These are phyloP conservation scores for Sebastes cheni DNA, from an alignment of 2,797 vertebrate genomes.

Conservation along the genomic window DNA sequence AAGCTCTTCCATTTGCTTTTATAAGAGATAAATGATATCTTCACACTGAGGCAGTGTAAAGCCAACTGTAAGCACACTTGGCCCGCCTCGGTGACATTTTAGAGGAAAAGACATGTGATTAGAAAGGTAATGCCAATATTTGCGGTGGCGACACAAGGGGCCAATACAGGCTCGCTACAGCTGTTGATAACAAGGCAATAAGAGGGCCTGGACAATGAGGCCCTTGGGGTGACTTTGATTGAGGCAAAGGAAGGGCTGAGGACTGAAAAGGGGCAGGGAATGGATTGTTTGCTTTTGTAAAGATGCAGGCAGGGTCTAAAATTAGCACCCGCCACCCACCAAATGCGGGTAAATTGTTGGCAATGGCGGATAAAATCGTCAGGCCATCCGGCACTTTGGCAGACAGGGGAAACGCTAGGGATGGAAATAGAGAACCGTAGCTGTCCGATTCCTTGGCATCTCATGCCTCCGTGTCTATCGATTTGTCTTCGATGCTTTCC, in stretches of 20 bases:
- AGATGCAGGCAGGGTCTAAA: conserved; percentile 15
- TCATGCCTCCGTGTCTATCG: no score
- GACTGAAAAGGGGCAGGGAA: conserved; percentile 33
- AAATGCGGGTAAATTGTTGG: no score
- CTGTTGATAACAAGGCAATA: conserved; percentile 76
- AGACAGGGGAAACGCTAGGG: no score
- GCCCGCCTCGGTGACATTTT: conserved; percentile 64
- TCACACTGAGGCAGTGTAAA: conserved; percentile 24
- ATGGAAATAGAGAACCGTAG: no score
- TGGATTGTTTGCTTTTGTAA: conserved; percentile 49
- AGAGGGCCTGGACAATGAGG: conserved; percentile 63
- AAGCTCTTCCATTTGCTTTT: conserved; percentile 55
- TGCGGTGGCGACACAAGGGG: conserved; percentile 64
- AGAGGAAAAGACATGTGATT: conserved; percentile 63
- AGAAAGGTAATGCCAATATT: conserved; percentile 73
- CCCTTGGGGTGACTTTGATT: conserved; percentile 72
- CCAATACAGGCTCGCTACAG: conserved; percentile 52
- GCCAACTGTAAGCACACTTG: conserved; percentile 48
- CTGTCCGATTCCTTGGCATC: no score
- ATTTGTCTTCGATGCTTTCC: no score
- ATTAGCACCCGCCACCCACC: no score
- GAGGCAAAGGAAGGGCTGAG: conserved; percentile 42
- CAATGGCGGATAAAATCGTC: no score
- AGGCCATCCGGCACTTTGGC: no score
- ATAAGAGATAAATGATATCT: conserved; percentile 52